These are phyloP conservation scores for Melinaea marsaeus DNA, from an alignment of 2,888 invertebrate species.

Conservation along the genomic window DNA sequence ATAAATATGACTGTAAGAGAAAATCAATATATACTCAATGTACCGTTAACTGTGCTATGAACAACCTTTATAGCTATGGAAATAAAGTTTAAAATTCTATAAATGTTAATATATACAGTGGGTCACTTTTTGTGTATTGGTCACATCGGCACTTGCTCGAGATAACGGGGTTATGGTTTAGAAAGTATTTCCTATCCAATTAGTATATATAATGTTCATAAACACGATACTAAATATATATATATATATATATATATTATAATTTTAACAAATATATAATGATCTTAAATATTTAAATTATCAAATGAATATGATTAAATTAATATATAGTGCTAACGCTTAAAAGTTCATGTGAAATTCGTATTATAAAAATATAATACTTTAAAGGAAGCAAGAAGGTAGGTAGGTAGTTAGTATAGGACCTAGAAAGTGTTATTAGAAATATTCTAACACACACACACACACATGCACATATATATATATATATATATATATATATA, in stretches of 20 bases:
- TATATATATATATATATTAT: not conserved
- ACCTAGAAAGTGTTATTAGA: too few species aligned
- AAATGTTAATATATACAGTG: slow-evolving; percentile 42
- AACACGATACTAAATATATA: not conserved
- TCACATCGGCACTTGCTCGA: slow-evolving; percentile 36
- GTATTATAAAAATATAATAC: too few species aligned
- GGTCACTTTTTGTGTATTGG: slow-evolving; percentile 70
- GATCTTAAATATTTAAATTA: too few species aligned
- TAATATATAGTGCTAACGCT: too few species aligned
- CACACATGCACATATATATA: too few species aligned
- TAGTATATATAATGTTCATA: slow-evolving; percentile 10
- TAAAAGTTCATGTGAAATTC: too few species aligned
- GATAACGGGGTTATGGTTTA: slow-evolving; percentile 18
- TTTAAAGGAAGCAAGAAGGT: too few species aligned
- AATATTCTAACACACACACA: not conserved
- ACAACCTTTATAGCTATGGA: slow-evolving; percentile 22
- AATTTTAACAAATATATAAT: too few species aligned
- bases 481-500: too few species aligned
- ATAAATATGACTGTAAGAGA: slow-evolving; percentile 24
- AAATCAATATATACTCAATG: slow-evolving; percentile 33
- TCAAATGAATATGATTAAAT: too few species aligned
- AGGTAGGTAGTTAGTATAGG: too few species aligned
- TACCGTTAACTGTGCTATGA: slow-evolving; percentile 54
- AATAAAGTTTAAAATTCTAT: slow-evolving; percentile 16
- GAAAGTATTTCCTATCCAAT: slow-evolving; percentile 13